A percentile compares a stretch with the other conserved stretches of the same genome.
These are phyloP conservation scores for Enteromius mattozi DNA, from an alignment of 2,797 vertebrate species.

Conservation along the genomic window DNA sequence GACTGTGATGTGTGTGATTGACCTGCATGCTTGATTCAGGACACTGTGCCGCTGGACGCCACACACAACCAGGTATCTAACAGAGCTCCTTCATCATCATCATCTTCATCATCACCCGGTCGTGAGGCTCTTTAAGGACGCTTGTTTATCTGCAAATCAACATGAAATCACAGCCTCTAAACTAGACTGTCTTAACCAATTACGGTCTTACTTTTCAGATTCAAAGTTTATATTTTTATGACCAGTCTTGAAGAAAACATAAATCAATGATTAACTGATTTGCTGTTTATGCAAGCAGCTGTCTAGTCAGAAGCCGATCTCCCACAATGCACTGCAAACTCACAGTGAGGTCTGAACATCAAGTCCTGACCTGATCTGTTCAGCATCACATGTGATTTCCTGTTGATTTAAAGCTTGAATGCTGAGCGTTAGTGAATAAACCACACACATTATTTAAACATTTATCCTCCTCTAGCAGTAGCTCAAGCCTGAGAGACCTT, in stretches of 20 bases:
- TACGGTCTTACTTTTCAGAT: not conserved
- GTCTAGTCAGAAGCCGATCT: not conserved
- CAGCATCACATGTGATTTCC: not conserved
- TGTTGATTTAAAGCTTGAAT: not conserved
- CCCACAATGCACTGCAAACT: not conserved
- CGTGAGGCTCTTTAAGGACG: slow-evolving; percentile 17
- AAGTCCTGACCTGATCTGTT: not conserved
- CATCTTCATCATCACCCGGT: slow-evolving; percentile 39
- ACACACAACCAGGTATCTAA: slow-evolving; percentile 87
- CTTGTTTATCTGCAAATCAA: not conserved
- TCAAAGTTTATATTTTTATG: too few relatives aligned
- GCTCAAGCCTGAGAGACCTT: not conserved
- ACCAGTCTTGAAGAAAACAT: not conserved
- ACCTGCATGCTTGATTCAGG: slow-evolving; percentile 79
- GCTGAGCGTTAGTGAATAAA: not conserved
- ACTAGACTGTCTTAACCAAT: not conserved
- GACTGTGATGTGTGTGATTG: slow-evolving; percentile 68
- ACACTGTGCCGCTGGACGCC: slow-evolving; percentile 83
- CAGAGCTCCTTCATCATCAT: slow-evolving; percentile 45
- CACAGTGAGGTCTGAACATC: not conserved
- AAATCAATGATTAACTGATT: not conserved
- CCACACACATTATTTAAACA: too few relatives aligned
- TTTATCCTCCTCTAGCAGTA: not conserved
- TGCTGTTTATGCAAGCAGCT: not conserved
- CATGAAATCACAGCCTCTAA: not conserved